Conservation (phyloP, 1,140 invertebrate genomes). For the Subanguina moxae region DNA sequence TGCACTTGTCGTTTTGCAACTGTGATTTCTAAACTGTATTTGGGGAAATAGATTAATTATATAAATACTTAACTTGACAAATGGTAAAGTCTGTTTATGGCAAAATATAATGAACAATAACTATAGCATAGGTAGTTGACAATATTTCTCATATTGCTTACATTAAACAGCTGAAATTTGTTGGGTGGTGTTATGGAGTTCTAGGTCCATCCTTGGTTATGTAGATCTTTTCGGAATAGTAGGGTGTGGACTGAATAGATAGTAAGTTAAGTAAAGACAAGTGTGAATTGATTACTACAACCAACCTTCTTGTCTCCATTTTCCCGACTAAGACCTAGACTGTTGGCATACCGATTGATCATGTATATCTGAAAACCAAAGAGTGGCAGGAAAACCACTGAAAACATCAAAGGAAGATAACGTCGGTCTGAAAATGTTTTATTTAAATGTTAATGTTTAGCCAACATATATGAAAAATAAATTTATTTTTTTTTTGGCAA, state of each 20-base stretch:
- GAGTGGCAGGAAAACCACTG: conserved; percentile 24
- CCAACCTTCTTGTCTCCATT: background rate
- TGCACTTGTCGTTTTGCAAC: too few species aligned
- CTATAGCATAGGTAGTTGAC: background rate
- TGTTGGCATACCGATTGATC: conserved; percentile 25
- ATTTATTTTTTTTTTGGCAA: background rate
- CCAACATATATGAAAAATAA: background rate
- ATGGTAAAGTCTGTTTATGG: too few species aligned
- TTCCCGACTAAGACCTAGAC: conserved; percentile 3
- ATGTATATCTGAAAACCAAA: conserved; percentile 25
- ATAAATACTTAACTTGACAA: too few species aligned
- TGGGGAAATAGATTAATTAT: too few species aligned
- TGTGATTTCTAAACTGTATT: too few species aligned
- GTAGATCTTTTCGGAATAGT: background rate
- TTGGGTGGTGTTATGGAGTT: too few species aligned
- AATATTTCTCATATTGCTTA: background rate
- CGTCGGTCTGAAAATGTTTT: conserved; percentile 19
- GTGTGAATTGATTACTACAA: too few species aligned
- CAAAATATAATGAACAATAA: background rate
- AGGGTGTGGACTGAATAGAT: background rate
- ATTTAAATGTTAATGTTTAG: background rate
- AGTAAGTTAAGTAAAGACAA: too few species aligned
- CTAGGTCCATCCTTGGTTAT: background rate
- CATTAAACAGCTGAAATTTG: conserved; percentile 2
- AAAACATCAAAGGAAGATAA: conserved; percentile 20